Evolutionary conservation across 92 coral and sea anemone genomes (phyloP), one percentile per base, ranked within the genome.

Genomic region (Heliopora coerulea): DNA sequence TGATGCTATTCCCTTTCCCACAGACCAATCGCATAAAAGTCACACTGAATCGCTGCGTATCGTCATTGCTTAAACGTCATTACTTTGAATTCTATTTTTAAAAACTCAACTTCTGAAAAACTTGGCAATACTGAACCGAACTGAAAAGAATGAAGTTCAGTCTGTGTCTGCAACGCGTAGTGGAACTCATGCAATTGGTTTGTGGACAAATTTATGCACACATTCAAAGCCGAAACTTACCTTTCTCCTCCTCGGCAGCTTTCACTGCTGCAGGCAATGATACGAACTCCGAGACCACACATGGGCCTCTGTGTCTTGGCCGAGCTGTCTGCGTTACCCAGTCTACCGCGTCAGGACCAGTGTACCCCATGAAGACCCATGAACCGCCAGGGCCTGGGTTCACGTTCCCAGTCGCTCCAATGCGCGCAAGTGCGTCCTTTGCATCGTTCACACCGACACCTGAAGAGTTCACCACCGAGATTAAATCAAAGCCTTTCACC

Each of bases 311-410:
- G 85, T 84, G 82, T 25, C 96, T 90, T 40, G 91, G 85, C 4
- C 86, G 67, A 3, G 88, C 83, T 34, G 84, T 74, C 32, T 86
- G 85, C 59, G 89, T 89, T 34, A 91, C 89, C 99, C 99, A 95
- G 64, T 89, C 88, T 24, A 86, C 87, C 15, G 65, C 73, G 72
- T 89, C 99, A 13, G 99, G 99, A 11, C 99, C 99, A 10, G 99
- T 95, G 84, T 95, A 95, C 35, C 99, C 99, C 49, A 84, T 86
- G 48, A 90, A 95, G 33, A 91, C 91, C 99, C 99, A 95, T 9
- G 99, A 95, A 12, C 93, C 99, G 49, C 91, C 96, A 86, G 87
- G 91, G 31, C 99, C 99, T 21, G 99, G 99, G 57, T 95, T 96
- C 13, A 84, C 89, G 80, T 95, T 95, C 26, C 99, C 99, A 18